phyloP scores from a whole-genome alignment of 2,888 invertebrate species.

The Halocaridina rubra region DNA sequence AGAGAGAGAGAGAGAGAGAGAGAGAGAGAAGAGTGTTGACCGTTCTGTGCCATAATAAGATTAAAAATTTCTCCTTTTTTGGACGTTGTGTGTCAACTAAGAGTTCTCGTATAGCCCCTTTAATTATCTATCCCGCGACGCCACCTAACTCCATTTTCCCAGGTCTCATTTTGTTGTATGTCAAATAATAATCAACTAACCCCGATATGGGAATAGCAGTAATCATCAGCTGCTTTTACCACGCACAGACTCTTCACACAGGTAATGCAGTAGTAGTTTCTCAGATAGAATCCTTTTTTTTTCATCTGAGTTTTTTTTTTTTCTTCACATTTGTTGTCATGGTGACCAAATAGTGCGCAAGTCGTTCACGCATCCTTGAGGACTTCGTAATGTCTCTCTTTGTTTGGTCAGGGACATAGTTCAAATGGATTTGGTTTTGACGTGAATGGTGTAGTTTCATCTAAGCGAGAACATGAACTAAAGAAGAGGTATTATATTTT shows the following conservation, averaged over 20 bases:
- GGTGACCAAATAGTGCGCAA: constrained; percentile 29
- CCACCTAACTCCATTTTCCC: not conserved
- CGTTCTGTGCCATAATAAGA: not conserved
- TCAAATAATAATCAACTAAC: not conserved
- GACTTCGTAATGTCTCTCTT: not conserved
- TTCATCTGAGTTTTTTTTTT: no score
- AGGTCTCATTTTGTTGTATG: not conserved
- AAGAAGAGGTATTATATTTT: not conserved
- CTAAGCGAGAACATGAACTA: no score
- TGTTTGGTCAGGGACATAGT: not conserved
- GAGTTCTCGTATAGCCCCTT: not conserved
- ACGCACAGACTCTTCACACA: constrained; percentile 5
- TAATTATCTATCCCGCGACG: not conserved
- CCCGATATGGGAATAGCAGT: not conserved
- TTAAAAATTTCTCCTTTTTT: not conserved
- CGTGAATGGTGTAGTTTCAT: not conserved
- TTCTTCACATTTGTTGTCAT: constrained; percentile 30
- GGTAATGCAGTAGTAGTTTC: constrained; percentile 3
- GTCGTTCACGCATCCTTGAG: not conserved
- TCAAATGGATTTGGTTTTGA: not conserved
- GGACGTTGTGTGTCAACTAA: not conserved
- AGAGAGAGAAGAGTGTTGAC: not conserved
- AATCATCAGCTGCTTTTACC: not conserved
- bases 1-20: not conserved
- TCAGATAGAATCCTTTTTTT: no score